Conservation (phyloP, 2,888 invertebrate species). For the Lottia scabra region DNA sequence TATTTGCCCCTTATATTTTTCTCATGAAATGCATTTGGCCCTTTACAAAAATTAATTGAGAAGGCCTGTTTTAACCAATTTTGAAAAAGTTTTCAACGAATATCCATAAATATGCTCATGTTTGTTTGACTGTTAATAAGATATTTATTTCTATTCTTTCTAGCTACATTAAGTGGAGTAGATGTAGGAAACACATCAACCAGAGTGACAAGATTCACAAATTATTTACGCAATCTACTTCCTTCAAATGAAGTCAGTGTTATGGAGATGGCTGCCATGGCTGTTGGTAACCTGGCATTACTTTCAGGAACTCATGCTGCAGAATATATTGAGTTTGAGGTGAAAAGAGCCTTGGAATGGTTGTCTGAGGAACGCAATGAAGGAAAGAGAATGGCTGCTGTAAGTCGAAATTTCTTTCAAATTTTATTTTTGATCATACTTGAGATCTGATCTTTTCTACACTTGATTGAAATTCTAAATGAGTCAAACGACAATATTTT, state of each 20-base stretch:
- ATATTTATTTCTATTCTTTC: conserved; percentile 44
- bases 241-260: conserved; percentile 92
- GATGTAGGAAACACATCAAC: conserved; percentile 93
- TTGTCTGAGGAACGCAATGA: conserved; percentile 88
- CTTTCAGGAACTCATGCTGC: conserved; percentile 88
- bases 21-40: too few relatives aligned
- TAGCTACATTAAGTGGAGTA: conserved; percentile 92
- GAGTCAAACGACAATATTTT: too few relatives aligned
- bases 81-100: background rate
- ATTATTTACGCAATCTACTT: conserved; percentile 88
- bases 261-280: conserved; percentile 96
- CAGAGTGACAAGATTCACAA: conserved; percentile 90
- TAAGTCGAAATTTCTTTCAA: conserved; percentile 56
- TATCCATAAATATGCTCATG: too few relatives aligned
- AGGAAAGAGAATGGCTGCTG: conserved; percentile 91
- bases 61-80: too few relatives aligned
- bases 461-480: too few relatives aligned
- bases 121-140: too few relatives aligned
- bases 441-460: background rate
- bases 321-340: conserved; percentile 98
- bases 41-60: too few relatives aligned
- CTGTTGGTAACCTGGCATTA: conserved; percentile 91
- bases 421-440: background rate
- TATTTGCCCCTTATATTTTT: too few relatives aligned
- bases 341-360: conserved; percentile 96